Base-by-base conservation (phyloP, 35 echinoderm and acorn worm species). In the Ophiothrix spiculata region DNA sequence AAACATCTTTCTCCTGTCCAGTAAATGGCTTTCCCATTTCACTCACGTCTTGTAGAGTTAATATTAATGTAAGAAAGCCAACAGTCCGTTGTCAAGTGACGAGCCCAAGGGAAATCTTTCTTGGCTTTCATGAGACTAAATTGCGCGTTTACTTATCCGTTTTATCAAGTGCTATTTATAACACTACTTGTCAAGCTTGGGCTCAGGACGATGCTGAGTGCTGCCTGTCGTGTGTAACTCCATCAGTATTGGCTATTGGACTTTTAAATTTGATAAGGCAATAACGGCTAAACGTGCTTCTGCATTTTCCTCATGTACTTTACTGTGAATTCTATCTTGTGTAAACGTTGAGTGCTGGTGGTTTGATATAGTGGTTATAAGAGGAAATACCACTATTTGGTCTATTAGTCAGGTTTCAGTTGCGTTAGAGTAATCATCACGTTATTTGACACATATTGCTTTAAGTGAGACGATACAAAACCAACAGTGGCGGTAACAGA, bases 221-320 rank as follows among this genome's bases (percentile, higher is more conserved):
- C 6, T 6, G 42, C 6, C 42, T 49, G 19, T 49, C 6, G 60
- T n/a, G 16, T 2, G 60, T 69, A 69, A 69, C 60, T 69, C 60
- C 60, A 69, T 15, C 29, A 69, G 60, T 69, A 69, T 69, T 69
- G 60, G 60, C 60, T 69, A 69, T 25, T n/a, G 60, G 8, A 69
- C 10, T 69, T 28, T 69, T 69, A 69, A 69, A 69, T 69, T 69
- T 69, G 60, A 69, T 69, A 15, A 69, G 60, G 4, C 60, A 69
- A 69, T 25, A 69, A n/a, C 60, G 60, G 25, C 10, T 69, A 6
- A 25, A 28, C 60, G 60, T 69, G 60, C 17, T 69, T 28, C 29
- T 69, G 60, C 60, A 69, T 69, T 69, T 69, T 69, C 60, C 29
- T n/a, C 60, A 69, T 69, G 60, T 69, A 69, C 60, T 69, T 69